Evolutionary conservation across 1,140 invertebrate genomes (phyloP), one percentile per base, ranked within the genome.

Genomic region (Mesaphorura yosii): DNA sequence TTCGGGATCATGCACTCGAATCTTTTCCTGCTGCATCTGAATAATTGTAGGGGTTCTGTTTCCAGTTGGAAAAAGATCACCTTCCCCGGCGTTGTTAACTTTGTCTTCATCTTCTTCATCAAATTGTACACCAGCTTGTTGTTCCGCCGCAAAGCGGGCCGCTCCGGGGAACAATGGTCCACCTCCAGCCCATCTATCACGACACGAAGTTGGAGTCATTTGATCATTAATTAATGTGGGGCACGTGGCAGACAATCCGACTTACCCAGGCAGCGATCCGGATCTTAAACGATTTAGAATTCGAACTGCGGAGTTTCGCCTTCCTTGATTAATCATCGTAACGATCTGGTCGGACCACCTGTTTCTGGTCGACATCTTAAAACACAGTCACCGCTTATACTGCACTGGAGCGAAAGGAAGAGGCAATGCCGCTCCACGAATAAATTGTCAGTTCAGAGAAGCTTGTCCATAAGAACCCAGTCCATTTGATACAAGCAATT

Each of bases 161-260:
- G 14, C 22, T 15, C 41, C 37, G 17, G 51, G 51, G 41, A 52
- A 45, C 6, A 52, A 25, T 20, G 40, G 41, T 1, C 51, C 51
- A 20, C 51, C 51, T 15, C 41, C 51, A 17, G 51, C 41, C 51
- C 51, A 52, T 7, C 41, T 52, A 37, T 3, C n/a, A 10, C n/a
- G 31, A 34, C 31, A n/a, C n/a, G 10, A 34, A 34, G n/a, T 34
- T 34, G n/a, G n/a, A 34, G 10, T 34, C 31, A 10, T 34, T 10
- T 34, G 31, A 34, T 34, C n/a, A 10, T 34, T 10, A 34, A 34
- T 34, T 10, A 10, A 10, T 10, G 10, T 34, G 31, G 10, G 31
- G n/a, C 31, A 34, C 10, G 31, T 34, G 31, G 10, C 31, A 34
- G 10, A 34, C 10, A 34, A 34, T 34, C n/a, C 10, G 31, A 34